These are phyloP conservation scores for Ylistrum balloti DNA, from an alignment of 1,140 invertebrate species.

Conservation along the genomic window DNA sequence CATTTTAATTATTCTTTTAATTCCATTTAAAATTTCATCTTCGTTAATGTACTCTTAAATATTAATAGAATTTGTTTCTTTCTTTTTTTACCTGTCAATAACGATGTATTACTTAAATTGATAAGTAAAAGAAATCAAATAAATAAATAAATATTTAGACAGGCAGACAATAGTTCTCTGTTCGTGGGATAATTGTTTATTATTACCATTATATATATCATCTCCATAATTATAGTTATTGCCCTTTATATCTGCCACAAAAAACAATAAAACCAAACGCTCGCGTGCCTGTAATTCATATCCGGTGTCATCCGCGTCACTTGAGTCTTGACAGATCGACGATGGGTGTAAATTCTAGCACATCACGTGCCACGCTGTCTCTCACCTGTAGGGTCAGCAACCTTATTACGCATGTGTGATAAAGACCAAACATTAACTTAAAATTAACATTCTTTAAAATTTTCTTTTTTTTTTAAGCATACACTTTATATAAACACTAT, in stretches of 20 bases:
- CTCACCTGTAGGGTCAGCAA: not conserved
- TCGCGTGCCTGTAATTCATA: not conserved
- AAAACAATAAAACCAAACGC: not conserved
- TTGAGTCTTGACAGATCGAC: not conserved
- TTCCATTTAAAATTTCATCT: too few relatives aligned
- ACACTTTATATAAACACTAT: too few relatives aligned
- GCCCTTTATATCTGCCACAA: not conserved
- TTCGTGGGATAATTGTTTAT: not conserved
- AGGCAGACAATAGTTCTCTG: not conserved
- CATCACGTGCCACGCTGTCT: not conserved
- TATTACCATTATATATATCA: not conserved
- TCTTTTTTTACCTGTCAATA: too few relatives aligned
- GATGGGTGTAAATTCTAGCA: not conserved
- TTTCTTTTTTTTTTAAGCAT: too few relatives aligned
- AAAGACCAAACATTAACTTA: not conserved
- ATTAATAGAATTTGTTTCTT: too few relatives aligned
- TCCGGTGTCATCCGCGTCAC: slow-evolving; percentile 5
- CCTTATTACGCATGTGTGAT: not conserved
- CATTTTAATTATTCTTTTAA: not conserved
- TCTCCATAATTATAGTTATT: not conserved
- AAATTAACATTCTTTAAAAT: too few relatives aligned
- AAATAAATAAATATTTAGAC: not conserved
- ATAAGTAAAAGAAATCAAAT: too few relatives aligned
- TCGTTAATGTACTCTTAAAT: too few relatives aligned
- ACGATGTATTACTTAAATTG: not conserved